Percentiles rank a stretch among this genome's conserved stretches.
phyloP scores from a whole-genome alignment of 2,888 invertebrate species.

The Mesochorus sp. region DNA sequence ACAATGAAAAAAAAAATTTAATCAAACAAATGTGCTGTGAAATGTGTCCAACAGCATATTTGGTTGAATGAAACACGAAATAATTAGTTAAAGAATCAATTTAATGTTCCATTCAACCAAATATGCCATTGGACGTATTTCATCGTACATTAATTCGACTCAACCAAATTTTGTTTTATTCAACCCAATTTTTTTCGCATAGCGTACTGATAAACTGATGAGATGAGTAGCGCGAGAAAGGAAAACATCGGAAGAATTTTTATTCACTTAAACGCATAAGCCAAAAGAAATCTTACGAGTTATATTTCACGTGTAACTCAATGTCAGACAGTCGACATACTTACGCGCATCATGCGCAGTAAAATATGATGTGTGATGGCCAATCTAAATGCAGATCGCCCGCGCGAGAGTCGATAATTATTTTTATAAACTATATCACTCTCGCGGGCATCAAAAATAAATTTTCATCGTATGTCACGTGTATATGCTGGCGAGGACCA shows the following conservation, averaged over 20 bases:
- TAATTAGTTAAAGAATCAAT: neutral
- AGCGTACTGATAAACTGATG: too few relatives aligned
- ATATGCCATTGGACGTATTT: too few relatives aligned
- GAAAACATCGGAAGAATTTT: slow-evolving; percentile 10
- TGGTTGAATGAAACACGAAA: neutral
- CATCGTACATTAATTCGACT: too few relatives aligned
- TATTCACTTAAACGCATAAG: slow-evolving; percentile 14
- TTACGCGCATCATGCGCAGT: slow-evolving; percentile 23
- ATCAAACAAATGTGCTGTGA: too few relatives aligned
- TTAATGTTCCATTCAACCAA: too few relatives aligned
- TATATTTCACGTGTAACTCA: neutral
- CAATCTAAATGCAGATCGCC: slow-evolving; percentile 59
- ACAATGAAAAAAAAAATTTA: neutral
- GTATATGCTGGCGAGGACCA: too few relatives aligned
- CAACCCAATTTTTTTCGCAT: too few relatives aligned
- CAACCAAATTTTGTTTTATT: too few relatives aligned
- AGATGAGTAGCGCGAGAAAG: neutral
- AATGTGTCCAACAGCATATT: too few relatives aligned
- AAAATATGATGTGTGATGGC: slow-evolving; percentile 2
- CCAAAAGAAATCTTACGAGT: too few relatives aligned
- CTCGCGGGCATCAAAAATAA: slow-evolving; percentile 6
- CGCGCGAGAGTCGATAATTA: slow-evolving; percentile 41
- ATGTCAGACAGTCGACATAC: slow-evolving; percentile 50
- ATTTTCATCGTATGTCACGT: neutral
- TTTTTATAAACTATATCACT: slow-evolving; percentile 38